A percentile compares a stretch with the other conserved stretches of the same genome.
Conservation (phyloP, 2,113 vertebrate species). For the Patagioenas fasciata region DNA sequence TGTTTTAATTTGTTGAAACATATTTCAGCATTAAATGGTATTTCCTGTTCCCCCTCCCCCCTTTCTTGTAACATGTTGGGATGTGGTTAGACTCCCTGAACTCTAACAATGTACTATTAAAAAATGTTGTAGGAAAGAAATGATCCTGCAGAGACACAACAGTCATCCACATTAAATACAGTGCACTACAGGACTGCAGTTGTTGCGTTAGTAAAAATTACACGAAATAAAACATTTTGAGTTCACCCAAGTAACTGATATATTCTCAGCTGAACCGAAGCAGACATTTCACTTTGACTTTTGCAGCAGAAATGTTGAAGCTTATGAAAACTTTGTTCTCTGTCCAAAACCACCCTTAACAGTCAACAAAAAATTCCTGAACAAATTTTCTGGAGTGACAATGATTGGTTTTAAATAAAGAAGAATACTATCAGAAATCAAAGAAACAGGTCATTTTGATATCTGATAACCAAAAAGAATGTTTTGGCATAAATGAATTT, state of each 20-base stretch:
- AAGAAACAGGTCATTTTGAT: background rate
- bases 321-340: background rate
- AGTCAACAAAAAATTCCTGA: background rate
- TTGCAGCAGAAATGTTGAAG: background rate
- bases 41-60: rapidly evolving
- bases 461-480: conserved; percentile 1
- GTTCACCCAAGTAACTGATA: background rate
- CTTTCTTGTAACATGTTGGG: background rate
- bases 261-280: background rate
- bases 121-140: background rate
- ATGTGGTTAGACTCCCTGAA: background rate
- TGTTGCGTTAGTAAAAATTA: background rate
- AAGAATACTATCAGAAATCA: background rate
- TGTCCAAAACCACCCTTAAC: background rate
- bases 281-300: background rate
- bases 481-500: background rate
- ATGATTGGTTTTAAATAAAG: conserved; percentile 14
- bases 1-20: background rate
- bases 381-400: conserved; percentile 2
- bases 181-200: background rate
- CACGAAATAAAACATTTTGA: background rate
- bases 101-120: background rate
- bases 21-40: background rate
- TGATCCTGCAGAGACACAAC: background rate
- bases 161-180: background rate